phyloP scores from a whole-genome alignment of 2,888 invertebrate species.

The Buathra laborator region DNA sequence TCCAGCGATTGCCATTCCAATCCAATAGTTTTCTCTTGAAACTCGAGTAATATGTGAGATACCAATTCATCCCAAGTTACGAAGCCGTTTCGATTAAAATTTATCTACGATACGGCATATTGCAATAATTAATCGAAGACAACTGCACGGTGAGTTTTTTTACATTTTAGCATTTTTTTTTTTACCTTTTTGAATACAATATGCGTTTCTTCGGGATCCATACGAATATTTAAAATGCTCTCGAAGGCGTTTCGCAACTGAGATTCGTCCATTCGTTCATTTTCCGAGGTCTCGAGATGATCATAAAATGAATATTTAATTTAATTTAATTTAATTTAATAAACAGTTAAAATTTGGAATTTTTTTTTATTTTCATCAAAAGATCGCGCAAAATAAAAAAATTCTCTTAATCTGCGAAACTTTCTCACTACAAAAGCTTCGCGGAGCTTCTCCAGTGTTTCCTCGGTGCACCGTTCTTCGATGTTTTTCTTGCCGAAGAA shows the following conservation, averaged over 20 bases:
- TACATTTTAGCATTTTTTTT: not conserved
- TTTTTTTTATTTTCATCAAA: too few relatives aligned
- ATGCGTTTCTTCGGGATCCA: constrained; percentile 87
- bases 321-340: not conserved
- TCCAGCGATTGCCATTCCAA: constrained; percentile 88
- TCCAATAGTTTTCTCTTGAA: constrained; percentile 88
- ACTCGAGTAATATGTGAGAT: constrained; percentile 91
- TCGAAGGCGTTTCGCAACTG: constrained; percentile 75
- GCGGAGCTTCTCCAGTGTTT: constrained; percentile 75
- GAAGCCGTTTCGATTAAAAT: constrained; percentile 86
- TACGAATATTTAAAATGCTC: constrained; percentile 72
- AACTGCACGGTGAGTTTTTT: not conserved
- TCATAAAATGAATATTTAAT: not conserved
- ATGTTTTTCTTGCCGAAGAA: constrained; percentile 73
- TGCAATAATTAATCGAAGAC: not conserved
- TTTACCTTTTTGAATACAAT: constrained; percentile 88
- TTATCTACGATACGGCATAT: constrained; percentile 85
- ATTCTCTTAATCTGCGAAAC: not conserved
- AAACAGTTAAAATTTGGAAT: too few relatives aligned
- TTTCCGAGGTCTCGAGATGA: constrained; percentile 67
- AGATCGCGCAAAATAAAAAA: not conserved
- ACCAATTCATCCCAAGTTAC: constrained; percentile 92
- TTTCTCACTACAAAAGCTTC: constrained; percentile 75
- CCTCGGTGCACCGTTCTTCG: constrained; percentile 75
- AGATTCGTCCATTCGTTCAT: constrained; percentile 71